These are phyloP conservation scores for Campylomormyrus tamandua DNA, from an alignment of 2,113 vertebrate genomes.

Conservation along the genomic window DNA sequence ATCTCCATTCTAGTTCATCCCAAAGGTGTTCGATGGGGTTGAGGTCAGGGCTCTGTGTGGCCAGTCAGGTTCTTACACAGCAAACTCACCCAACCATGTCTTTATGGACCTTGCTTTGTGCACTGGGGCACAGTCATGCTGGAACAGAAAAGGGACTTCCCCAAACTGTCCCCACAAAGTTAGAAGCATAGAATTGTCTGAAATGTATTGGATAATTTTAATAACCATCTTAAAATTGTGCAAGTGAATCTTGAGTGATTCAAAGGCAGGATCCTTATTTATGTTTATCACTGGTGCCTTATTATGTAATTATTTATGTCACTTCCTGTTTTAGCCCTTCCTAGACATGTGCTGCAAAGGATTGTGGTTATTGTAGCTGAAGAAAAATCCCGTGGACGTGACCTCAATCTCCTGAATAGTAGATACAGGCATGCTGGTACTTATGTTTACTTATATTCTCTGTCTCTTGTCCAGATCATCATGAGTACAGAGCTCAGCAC, in stretches of 20 bases:
- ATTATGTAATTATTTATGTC: neutral
- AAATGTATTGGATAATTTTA: neutral
- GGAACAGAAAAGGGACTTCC: no score
- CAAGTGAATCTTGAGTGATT: neutral
- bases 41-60: no score
- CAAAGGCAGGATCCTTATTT: neutral
- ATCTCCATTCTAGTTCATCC: no score
- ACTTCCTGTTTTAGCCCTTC: neutral
- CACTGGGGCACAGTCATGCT: no score
- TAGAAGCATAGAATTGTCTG: neutral
- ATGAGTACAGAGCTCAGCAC: conserved; percentile 81
- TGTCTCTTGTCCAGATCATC: conserved; percentile 48
- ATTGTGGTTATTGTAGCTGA: neutral
- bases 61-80: no score
- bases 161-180: neutral
- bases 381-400: neutral
- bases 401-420: neutral
- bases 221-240: neutral
- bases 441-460: neutral
- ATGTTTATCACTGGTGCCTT: neutral
- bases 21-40: no score
- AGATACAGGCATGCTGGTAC: neutral
- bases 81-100: no score
- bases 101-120: no score
- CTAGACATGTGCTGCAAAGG: neutral